Evolutionary conservation across 2,888 invertebrate species (phyloP).

Genomic region (Blera fallax): DNA sequence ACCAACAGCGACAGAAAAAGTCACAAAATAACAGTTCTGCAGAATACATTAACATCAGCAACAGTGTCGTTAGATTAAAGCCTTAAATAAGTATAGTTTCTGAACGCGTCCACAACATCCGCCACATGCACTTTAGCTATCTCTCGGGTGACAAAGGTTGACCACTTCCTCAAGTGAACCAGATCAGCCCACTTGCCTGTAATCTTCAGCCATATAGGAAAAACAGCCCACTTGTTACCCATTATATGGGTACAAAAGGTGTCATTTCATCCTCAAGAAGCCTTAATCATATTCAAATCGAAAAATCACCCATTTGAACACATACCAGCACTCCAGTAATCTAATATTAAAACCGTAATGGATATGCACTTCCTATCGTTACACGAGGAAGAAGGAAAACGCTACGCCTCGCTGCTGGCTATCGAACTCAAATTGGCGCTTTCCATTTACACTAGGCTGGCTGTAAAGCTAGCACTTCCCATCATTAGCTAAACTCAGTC

Average conservation of each 20-base stretch:
- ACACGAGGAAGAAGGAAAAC: slow-evolving; percentile 40
- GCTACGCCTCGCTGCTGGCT: slow-evolving; percentile 55
- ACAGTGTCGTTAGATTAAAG: neutral
- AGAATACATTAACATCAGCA: neutral
- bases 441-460: slow-evolving; percentile 41
- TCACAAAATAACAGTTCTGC: no score
- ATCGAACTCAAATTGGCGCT: slow-evolving; percentile 62
- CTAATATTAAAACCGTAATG: slow-evolving; percentile 61
- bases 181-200: neutral
- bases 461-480: slow-evolving; percentile 42
- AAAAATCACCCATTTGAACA: neutral
- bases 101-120: neutral
- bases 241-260: neutral
- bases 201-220: neutral
- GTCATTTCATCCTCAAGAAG: neutral
- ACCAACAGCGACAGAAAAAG: no score
- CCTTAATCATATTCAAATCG: slow-evolving; percentile 36
- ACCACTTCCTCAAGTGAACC: neutral
- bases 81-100: no score
- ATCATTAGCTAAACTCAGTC: slow-evolving; percentile 53
- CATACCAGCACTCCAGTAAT: slow-evolving; percentile 31
- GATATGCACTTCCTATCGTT: slow-evolving; percentile 66
- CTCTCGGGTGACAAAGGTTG: neutral
- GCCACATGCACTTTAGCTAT: neutral
- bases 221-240: neutral